phyloP scores from a whole-genome alignment of 1,140 invertebrate species.

The Dendroctonus valens region DNA sequence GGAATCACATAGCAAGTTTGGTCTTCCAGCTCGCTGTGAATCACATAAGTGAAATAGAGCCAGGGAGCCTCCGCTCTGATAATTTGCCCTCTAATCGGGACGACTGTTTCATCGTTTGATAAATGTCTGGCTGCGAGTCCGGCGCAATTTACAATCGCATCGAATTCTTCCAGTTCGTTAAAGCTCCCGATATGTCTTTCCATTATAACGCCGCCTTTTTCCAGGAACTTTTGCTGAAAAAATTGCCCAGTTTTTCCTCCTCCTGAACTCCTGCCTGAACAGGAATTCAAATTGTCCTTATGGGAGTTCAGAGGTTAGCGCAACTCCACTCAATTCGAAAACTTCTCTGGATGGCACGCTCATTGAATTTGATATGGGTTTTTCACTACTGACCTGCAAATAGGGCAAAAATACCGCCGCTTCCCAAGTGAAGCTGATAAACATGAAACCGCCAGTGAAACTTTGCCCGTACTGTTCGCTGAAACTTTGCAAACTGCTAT shows the following conservation, averaged over 20 bases:
- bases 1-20: constrained; percentile 66
- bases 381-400: constrained; percentile 46
- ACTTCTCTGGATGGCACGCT: neutral
- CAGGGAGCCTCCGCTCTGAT: constrained; percentile 63
- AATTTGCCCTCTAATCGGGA: constrained; percentile 71
- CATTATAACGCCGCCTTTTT: constrained; percentile 8
- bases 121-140: constrained; percentile 62
- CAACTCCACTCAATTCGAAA: neutral
- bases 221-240: constrained; percentile 9
- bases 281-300: neutral
- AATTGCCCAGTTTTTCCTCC: neutral
- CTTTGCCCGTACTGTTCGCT: constrained; percentile 51
- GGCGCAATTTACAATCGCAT: constrained; percentile 73
- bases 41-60: constrained; percentile 57
- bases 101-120: constrained; percentile 58
- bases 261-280: neutral
- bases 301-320: neutral
- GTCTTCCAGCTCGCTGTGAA: constrained; percentile 56
- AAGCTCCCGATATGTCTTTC: constrained; percentile 56
- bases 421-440: constrained; percentile 63
- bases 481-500: constrained; percentile 54
- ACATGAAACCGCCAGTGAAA: constrained; percentile 61
- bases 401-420: constrained; percentile 60
- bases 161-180: constrained; percentile 56
- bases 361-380: neutral